Conservation (phyloP, 2,797 vertebrate genomes). For the Anguilla marmorata region DNA sequence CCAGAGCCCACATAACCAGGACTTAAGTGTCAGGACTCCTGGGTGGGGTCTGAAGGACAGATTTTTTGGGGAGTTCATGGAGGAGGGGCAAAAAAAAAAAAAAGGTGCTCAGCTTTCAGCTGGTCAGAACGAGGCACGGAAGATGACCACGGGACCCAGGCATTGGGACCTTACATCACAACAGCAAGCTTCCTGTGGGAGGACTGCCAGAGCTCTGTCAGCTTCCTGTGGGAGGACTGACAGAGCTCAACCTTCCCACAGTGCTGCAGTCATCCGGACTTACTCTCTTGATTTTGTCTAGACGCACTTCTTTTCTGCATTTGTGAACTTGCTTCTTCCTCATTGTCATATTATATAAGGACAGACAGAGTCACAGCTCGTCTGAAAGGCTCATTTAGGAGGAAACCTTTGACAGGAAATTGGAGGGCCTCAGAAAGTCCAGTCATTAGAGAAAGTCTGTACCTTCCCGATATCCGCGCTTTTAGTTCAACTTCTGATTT, state of each 20-base stretch:
- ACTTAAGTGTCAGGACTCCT: not conserved
- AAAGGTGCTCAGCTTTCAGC: not conserved
- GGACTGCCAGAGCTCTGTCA: not conserved
- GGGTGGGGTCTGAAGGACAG: not conserved
- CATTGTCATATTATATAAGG: not conserved
- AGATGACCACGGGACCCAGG: not conserved
- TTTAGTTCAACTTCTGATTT: not conserved
- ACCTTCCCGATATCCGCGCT: not conserved
- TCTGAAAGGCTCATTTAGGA: not conserved
- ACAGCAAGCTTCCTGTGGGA: not conserved
- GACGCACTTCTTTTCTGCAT: not conserved
- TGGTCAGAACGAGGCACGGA: not conserved
- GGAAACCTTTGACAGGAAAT: conserved; percentile 4
- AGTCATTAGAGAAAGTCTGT: not conserved
- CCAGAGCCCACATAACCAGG: not conserved
- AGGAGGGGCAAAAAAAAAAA: not conserved
- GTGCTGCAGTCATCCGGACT: not conserved
- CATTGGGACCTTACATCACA: not conserved
- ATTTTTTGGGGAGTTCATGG: not conserved
- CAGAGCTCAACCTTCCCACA: not conserved
- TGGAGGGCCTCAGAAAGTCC: not conserved
- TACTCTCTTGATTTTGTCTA: not conserved
- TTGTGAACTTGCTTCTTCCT: not conserved
- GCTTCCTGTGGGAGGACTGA: conserved; percentile 27
- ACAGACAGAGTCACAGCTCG: not conserved